Percentiles rank a stretch among this genome's conserved stretches.
Evolutionary conservation across 2,113 vertebrate species (phyloP).

Genomic region (Lepidothrix coronata): DNA sequence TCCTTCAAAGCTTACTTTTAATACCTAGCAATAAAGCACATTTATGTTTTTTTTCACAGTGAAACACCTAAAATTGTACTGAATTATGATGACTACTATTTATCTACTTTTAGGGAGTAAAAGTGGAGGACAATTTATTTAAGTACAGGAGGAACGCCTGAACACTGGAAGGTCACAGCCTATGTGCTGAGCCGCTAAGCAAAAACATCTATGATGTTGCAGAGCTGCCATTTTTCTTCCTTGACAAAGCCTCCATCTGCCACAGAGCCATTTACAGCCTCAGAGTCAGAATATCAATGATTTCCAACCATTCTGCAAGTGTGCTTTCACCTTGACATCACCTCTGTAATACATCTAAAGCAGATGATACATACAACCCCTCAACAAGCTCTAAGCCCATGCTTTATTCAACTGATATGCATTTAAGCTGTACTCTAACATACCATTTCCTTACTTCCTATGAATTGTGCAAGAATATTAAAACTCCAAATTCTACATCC

Average conservation of each 20-base stretch:
- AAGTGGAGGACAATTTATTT: slow-evolving; percentile 80
- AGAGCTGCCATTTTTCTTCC: slow-evolving; percentile 93
- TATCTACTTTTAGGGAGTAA: slow-evolving; percentile 74
- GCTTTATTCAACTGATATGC: slow-evolving; percentile 63
- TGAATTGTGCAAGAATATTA: background rate
- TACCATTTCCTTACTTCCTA: slow-evolving; percentile 56
- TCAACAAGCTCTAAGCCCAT: slow-evolving; percentile 46
- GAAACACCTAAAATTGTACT: slow-evolving; percentile 64
- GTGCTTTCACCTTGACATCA: slow-evolving; percentile 91
- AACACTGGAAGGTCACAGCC: slow-evolving; percentile 85
- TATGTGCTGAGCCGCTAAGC: slow-evolving; percentile 75
- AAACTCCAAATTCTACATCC: background rate
- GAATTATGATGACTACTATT: slow-evolving; percentile 74
- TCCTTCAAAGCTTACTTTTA: slow-evolving; percentile 45
- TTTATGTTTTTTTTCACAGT: slow-evolving; percentile 56
- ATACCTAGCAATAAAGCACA: slow-evolving; percentile 48
- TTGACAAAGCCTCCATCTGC: slow-evolving; percentile 98
- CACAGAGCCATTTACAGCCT: slow-evolving; percentile 90
- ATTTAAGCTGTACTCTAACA: slow-evolving; percentile 62
- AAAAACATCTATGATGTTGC: slow-evolving; percentile 80
- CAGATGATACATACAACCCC: slow-evolving; percentile 76
- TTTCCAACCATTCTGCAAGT: slow-evolving; percentile 85
- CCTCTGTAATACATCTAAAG: slow-evolving; percentile 79
- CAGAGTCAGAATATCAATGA: slow-evolving; percentile 96
- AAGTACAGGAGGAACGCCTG: slow-evolving; percentile 72